phyloP scores from a whole-genome alignment of 2,113 vertebrate species.

The Salvator merianae region DNA sequence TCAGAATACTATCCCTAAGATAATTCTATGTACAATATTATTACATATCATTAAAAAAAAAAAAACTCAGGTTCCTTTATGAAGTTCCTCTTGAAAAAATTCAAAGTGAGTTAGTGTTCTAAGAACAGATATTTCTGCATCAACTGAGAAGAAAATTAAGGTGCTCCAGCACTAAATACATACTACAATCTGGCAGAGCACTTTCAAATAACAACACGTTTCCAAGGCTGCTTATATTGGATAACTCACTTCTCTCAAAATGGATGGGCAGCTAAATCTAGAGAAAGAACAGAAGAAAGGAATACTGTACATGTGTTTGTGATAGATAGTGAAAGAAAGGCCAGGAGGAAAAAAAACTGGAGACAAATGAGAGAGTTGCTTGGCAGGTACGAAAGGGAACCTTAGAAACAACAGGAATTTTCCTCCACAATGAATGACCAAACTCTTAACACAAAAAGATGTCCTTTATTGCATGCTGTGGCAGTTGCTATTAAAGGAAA shows the following conservation, averaged over 20 bases:
- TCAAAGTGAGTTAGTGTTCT: conserved; percentile 3
- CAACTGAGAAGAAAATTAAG: conserved; percentile 18
- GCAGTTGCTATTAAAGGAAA: neutral
- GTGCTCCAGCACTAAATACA: neutral
- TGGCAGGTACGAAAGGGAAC: neutral
- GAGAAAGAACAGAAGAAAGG: conserved; percentile 8
- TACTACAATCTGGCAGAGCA: neutral
- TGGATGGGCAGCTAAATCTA: conserved; percentile 21
- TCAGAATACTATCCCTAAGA: fast-evolving
- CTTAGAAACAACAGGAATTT: neutral
- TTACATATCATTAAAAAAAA: neutral
- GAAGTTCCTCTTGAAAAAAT: neutral
- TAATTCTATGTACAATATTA: neutral
- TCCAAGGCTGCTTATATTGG: neutral
- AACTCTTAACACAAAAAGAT: neutral
- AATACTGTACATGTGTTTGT: neutral
- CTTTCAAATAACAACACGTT: neutral
- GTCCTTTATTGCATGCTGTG: neutral
- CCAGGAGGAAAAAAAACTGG: conserved; percentile 8
- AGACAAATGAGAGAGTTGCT: neutral
- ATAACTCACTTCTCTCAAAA: neutral
- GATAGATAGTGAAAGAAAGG: conserved; percentile 33
- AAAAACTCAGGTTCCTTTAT: neutral
- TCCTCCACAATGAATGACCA: neutral
- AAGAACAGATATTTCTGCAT: conserved; percentile 1